Evolutionary conservation across 2,888 invertebrate genomes (phyloP).

Genomic region (Drosophila koepferae): DNA sequence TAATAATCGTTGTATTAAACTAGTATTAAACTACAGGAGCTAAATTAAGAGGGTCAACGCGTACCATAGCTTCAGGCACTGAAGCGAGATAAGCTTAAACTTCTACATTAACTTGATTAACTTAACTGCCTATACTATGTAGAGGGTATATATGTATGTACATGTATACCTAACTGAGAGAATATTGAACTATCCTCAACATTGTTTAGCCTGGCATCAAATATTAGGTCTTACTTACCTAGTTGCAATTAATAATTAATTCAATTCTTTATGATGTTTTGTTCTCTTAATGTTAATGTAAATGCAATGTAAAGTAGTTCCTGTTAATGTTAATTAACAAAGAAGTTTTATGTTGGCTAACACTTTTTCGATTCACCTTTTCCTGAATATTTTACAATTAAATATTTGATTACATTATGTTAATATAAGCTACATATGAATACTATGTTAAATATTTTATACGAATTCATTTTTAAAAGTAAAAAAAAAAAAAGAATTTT

Average conservation of each 20-base stretch:
- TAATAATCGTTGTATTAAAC: background rate
- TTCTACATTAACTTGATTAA: slow-evolving; percentile 24
- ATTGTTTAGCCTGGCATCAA: background rate
- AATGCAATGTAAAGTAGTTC: too few species aligned
- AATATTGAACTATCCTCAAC: background rate
- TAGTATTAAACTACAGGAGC: slow-evolving; percentile 4
- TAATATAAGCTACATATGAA: too few species aligned
- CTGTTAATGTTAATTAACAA: too few species aligned
- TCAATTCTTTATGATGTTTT: too few species aligned
- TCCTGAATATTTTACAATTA: too few species aligned
- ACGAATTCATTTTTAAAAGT: too few species aligned
- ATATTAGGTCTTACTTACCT: background rate
- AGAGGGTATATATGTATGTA: background rate
- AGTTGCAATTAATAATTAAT: background rate
- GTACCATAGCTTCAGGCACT: slow-evolving; percentile 22
- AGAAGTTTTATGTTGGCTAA: too few species aligned
- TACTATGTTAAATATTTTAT: too few species aligned
- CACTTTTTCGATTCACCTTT: too few species aligned
- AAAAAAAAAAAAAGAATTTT: too few species aligned
- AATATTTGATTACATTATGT: too few species aligned
- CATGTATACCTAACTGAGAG: background rate
- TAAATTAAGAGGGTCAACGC: background rate
- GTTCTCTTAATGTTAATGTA: background rate
- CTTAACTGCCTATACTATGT: background rate
- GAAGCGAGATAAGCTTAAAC: slow-evolving; percentile 34